Conservation (phyloP, 2,888 invertebrate species). For the Adela reaumurella region DNA sequence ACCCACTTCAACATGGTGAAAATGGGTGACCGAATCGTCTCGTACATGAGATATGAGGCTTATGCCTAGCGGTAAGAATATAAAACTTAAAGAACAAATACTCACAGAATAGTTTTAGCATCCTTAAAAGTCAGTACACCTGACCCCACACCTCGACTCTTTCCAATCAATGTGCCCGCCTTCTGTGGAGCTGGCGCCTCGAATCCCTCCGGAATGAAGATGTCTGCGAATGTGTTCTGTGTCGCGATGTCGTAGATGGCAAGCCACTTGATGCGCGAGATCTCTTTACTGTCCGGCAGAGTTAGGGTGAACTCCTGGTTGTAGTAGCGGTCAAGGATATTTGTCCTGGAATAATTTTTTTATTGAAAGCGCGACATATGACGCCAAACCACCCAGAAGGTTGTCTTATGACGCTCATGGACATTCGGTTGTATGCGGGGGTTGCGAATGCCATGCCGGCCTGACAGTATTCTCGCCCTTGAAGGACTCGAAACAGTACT, state of each 20-base stretch:
- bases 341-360: slow-evolving; percentile 71
- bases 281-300: slow-evolving; percentile 80
- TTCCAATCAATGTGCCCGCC: slow-evolving; percentile 50
- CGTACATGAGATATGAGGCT: no score
- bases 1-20: no score
- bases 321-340: slow-evolving; percentile 80
- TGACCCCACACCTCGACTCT: slow-evolving; percentile 66
- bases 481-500: no score
- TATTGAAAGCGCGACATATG: no score
- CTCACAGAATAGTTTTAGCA: slow-evolving; percentile 67
- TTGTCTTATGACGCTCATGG: no score
- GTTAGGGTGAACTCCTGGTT: slow-evolving; percentile 79
- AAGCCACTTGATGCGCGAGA: slow-evolving; percentile 86
- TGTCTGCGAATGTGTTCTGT: slow-evolving; percentile 87
- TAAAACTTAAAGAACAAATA: slow-evolving; percentile 3
- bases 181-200: slow-evolving; percentile 75
- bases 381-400: no score
- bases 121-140: slow-evolving; percentile 72
- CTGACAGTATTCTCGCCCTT: no score
- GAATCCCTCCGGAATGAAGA: slow-evolving; percentile 86
- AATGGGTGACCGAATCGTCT: no score
- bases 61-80: no score
- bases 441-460: no score
- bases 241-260: slow-evolving; percentile 82
- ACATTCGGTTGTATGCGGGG: no score